Evolutionary conservation across 2,113 vertebrate species (phyloP).

Genomic region (Budorcas taxicolor): DNA sequence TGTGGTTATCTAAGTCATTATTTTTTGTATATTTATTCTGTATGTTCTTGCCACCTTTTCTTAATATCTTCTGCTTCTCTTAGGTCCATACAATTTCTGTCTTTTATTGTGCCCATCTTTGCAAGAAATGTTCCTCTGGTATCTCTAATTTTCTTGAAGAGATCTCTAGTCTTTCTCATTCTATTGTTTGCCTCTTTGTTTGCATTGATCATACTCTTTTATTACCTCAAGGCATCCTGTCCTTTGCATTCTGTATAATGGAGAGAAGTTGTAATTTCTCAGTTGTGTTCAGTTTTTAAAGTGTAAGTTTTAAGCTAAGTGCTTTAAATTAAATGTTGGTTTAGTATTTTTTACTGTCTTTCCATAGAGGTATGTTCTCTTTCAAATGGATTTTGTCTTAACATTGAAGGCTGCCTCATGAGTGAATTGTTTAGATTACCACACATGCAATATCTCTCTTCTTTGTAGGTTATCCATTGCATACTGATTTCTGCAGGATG

Average conservation of each 20-base stretch:
- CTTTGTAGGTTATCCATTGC: background rate
- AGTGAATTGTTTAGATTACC: background rate
- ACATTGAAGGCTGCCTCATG: background rate
- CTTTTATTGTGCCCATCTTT: background rate
- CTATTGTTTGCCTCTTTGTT: background rate
- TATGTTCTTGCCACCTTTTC: background rate
- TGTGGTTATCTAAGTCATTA: background rate
- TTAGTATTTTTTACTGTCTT: background rate
- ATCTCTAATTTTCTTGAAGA: background rate
- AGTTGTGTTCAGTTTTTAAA: background rate
- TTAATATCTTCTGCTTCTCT: background rate
- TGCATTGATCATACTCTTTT: background rate
- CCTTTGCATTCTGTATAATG: background rate
- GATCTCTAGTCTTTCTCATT: background rate
- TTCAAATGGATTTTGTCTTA: background rate
- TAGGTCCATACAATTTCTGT: background rate
- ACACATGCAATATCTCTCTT: background rate
- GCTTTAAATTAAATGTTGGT: background rate
- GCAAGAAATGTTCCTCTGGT: background rate
- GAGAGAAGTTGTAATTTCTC: background rate
- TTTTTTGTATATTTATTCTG: background rate
- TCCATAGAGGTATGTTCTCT: background rate
- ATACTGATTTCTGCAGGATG: background rate
- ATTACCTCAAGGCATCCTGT: background rate
- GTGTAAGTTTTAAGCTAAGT: background rate